Base-by-base conservation (phyloP, 2,888 invertebrate species). In the Eudasyphora cyanicolor region DNA sequence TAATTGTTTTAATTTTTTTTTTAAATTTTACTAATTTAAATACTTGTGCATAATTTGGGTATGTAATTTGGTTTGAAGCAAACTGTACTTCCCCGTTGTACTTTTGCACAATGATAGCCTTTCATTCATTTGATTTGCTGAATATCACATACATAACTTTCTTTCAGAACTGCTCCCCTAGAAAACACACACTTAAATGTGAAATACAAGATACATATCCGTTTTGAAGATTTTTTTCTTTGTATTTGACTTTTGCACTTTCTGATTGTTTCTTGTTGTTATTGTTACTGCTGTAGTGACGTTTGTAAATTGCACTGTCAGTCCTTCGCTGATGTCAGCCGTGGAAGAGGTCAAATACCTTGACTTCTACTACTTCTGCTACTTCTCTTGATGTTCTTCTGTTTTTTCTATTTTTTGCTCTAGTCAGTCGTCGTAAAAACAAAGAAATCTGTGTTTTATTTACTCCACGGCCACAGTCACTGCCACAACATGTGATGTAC, bases 401-500 rank as follows among this genome's bases (percentile, higher is more conserved):
- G 54, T 54, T 10, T 7, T 21, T 1, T 21, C n/a, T 17, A 6
- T n/a, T 49, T 51, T 2, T 32, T 62, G 32, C 54, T 14, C 60
- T 12, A 24, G 27, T 60, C 10, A 19, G 21, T 42, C 24, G 60
- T 74, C 38, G 42, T 57, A 75, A 54, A 75, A 73, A 82, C 79
- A 82, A 82, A 82, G 82, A 82, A 82, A 79, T 78, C 79, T 79
- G 64, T 79, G 21, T 82, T 79, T 82, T 79, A 76, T 76, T 71
- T 75, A 82, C 82, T 79, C 75, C 74, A n/a, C n/a, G n/a, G n/a
- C n/a, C n/a, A n/a, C n/a, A n/a, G n/a, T n/a, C n/a, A n/a, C n/a
- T n/a, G n/a, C n/a, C n/a, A 35, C 7, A 32, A 45, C 38, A 64
- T 64, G 38, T 64, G 35, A 67, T 64, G 67, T 42, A 27, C 57